These are phyloP conservation scores for Conomelus anceps DNA, from an alignment of 2,888 invertebrate genomes.

Conservation along the genomic window DNA sequence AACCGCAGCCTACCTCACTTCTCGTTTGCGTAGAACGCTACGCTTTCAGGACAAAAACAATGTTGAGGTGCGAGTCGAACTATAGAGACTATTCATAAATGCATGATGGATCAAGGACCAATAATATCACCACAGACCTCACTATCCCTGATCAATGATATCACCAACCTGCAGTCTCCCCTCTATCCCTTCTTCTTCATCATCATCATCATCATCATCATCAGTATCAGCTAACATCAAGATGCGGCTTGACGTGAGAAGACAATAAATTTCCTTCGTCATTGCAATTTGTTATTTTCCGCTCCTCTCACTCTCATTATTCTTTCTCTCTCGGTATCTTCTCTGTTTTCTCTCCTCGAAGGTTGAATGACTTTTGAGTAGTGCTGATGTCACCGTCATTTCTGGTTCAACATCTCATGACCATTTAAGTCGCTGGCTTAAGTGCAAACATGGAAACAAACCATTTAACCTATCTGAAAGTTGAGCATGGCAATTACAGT, in stretches of 20 bases:
- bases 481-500: background rate
- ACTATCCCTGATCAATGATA: too few relatives aligned
- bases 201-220: too few relatives aligned
- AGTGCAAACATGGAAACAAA: background rate
- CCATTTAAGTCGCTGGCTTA: background rate
- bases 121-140: too few relatives aligned
- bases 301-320: background rate
- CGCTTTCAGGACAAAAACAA: too few relatives aligned
- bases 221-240: background rate
- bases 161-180: too few relatives aligned
- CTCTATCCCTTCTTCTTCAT: too few relatives aligned
- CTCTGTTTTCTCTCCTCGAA: background rate
- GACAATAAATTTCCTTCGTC: background rate
- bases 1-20: too few relatives aligned
- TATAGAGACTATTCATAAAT: too few relatives aligned
- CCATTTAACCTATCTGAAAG: background rate
- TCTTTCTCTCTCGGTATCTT: background rate
- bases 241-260: background rate
- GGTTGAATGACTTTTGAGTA: background rate
- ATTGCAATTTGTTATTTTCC: background rate
- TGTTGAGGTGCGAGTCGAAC: too few relatives aligned
- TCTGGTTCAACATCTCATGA: background rate
- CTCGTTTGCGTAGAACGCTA: too few relatives aligned
- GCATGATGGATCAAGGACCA: too few relatives aligned
- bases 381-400: background rate